Conservation (phyloP, 1,140 invertebrate genomes). For the Trichomalopsis sarcophagae region DNA sequence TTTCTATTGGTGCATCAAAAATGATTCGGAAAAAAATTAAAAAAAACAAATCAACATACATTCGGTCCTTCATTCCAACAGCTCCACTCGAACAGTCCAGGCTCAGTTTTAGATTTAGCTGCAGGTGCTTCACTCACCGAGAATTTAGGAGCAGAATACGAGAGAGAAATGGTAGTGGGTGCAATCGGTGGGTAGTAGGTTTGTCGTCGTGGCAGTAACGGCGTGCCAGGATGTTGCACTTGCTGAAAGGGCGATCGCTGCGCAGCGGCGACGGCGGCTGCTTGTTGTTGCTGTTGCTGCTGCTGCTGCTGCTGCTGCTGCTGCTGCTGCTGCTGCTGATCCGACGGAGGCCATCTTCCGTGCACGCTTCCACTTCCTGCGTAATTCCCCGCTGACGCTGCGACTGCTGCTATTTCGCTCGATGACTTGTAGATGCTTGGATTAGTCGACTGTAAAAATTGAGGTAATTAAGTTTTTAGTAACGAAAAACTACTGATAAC, state of each 20-base stretch:
- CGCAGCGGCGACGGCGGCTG: background rate
- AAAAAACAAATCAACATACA: no score
- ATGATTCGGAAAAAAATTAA: no score
- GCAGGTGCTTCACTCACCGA: constrained; percentile 9
- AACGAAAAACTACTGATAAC: no score
- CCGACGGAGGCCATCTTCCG: constrained; percentile 7
- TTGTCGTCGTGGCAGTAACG: background rate
- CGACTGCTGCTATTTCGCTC: background rate
- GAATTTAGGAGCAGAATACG: constrained; percentile 29
- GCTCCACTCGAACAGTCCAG: no score
- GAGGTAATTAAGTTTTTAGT: background rate
- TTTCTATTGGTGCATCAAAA: no score
- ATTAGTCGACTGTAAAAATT: background rate
- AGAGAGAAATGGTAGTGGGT: constrained; percentile 3
- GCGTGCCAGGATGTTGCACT: background rate
- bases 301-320: constrained; percentile 35
- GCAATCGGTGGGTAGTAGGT: constrained; percentile 6
- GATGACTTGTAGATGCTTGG: background rate
- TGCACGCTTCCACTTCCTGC: background rate
- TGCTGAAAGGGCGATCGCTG: background rate
- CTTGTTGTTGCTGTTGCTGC: background rate
- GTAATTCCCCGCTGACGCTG: background rate
- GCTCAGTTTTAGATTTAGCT: no score
- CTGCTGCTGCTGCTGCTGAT: constrained; percentile 27
- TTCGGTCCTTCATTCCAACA: no score